Evolutionary conservation across 2,113 vertebrate species (phyloP), one percentile per base, ranked within the genome.

Genomic region (Prunella himalayana): DNA sequence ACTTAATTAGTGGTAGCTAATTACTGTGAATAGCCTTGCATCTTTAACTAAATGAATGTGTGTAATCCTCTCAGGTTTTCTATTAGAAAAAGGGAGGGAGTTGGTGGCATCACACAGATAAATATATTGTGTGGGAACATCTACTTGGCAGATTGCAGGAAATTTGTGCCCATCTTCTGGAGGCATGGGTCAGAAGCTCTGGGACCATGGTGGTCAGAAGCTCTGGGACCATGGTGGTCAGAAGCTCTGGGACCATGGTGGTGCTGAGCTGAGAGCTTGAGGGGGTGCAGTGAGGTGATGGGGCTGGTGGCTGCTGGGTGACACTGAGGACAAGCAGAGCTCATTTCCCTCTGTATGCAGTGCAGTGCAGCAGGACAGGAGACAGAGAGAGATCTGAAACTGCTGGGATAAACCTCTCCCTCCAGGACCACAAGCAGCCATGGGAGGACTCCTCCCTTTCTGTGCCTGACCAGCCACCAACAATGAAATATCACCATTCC

Each of bases 1-100:
- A 57, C 56, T 81, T 90, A 78, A 83, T 86, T 86, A 86, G 64
- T 28, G n/a, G n/a, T 33, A 88, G 47, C 47, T 88, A 94, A 93
- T 83, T 83, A 86, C 72, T 60, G 23, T 71, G 77, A 81, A 71
- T 39, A 95, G 71, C 71, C 61, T 73, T 73, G 25, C 66, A 90
- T 77, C 84, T 94, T 91, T 85, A 95, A 88, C 71, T 69, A 78
- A 90, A 61, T 50, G 15, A 86, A 59, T 60, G 30, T 15, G 22
- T 41, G 21, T 12, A 90, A 90, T 83, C 27, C 45, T 70, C 64
- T 73, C 92, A 12, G 33, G 44, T 82, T 89, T 80, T 54, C 42
- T 77, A 13, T 63, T 18, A n/a, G 33, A 44, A 61, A 61, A 35
- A 54, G 31, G 9, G n/a, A 54, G 14, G 5, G 12, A 8, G 21